Conservation (phyloP, 2,797 vertebrate species). For the Naso thynnoides region DNA sequence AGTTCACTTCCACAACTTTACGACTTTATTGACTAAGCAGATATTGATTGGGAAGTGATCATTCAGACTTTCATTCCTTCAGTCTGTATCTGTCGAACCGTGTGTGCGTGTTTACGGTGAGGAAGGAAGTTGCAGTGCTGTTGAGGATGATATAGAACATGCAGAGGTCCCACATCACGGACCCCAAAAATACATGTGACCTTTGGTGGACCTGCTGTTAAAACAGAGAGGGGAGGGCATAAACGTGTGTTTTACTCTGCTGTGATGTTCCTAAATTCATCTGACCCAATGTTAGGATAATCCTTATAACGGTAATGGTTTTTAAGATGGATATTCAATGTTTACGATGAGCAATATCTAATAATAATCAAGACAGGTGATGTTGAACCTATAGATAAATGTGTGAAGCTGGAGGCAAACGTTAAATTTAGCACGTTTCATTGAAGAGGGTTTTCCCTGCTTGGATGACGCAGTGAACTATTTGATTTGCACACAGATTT, state of each 20-base stretch:
- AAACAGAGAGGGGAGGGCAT: slow-evolving; percentile 24
- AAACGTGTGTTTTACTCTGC: neutral
- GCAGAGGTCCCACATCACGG: slow-evolving; percentile 44
- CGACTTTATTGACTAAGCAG: neutral
- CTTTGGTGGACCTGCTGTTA: slow-evolving; percentile 73
- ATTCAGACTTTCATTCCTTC: neutral
- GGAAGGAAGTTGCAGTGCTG: neutral
- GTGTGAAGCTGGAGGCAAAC: too few relatives aligned
- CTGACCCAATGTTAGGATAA: neutral
- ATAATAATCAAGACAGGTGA: neutral
- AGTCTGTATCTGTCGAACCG: neutral
- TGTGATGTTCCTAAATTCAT: neutral
- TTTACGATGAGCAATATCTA: neutral
- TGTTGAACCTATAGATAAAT: neutral
- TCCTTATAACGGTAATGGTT: neutral
- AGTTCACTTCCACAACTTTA: neutral
- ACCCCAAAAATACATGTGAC: slow-evolving; percentile 81
- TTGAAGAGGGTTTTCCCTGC: too few relatives aligned
- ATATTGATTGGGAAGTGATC: neutral
- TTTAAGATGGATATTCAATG: neutral
- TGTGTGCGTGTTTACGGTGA: neutral
- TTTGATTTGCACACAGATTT: neutral
- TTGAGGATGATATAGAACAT: neutral
- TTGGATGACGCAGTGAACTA: neutral
- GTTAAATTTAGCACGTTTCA: too few relatives aligned